phyloP scores from a whole-genome alignment of 1,140 invertebrate genomes.

The Pseudachorutes palmiensis region DNA sequence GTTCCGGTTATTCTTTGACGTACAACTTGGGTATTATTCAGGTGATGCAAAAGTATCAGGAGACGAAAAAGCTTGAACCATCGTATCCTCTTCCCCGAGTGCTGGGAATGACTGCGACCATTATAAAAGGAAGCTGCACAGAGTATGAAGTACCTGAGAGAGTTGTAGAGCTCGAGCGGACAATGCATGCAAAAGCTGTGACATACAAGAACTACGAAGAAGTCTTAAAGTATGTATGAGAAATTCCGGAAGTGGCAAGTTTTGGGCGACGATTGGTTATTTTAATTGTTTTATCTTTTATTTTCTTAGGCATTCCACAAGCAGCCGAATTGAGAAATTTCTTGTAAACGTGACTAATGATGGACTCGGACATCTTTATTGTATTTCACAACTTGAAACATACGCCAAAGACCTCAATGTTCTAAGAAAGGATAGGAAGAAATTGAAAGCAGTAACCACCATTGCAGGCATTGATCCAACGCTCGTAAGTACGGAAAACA shows the following conservation, averaged over 20 bases:
- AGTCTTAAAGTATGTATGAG: slow-evolving; percentile 39
- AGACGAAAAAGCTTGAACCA: background rate
- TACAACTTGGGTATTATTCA: too few relatives aligned
- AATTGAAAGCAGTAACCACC: slow-evolving; percentile 2
- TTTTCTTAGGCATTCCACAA: slow-evolving; percentile 9
- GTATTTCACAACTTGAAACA: background rate
- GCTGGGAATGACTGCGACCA: slow-evolving; percentile 71
- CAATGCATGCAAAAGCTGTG: slow-evolving; percentile 60
- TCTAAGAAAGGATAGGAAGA: slow-evolving; percentile 12
- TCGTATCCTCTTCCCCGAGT: slow-evolving; percentile 55
- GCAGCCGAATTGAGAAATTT: background rate
- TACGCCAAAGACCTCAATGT: background rate
- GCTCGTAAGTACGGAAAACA: background rate
- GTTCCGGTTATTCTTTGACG: too few relatives aligned
- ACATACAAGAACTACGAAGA: slow-evolving; percentile 55
- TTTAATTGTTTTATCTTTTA: background rate
- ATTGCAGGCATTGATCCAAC: slow-evolving; percentile 16
- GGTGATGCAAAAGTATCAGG: slow-evolving; percentile 8
- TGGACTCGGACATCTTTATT: background rate
- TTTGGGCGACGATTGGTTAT: too few relatives aligned
- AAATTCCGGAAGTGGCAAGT: too few relatives aligned
- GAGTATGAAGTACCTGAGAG: slow-evolving; percentile 49
- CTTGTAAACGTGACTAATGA: background rate
- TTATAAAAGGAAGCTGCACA: slow-evolving; percentile 67
- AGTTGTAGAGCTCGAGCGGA: slow-evolving; percentile 60